Conservation (phyloP, 2,888 invertebrate genomes). For the Seira ritae region DNA sequence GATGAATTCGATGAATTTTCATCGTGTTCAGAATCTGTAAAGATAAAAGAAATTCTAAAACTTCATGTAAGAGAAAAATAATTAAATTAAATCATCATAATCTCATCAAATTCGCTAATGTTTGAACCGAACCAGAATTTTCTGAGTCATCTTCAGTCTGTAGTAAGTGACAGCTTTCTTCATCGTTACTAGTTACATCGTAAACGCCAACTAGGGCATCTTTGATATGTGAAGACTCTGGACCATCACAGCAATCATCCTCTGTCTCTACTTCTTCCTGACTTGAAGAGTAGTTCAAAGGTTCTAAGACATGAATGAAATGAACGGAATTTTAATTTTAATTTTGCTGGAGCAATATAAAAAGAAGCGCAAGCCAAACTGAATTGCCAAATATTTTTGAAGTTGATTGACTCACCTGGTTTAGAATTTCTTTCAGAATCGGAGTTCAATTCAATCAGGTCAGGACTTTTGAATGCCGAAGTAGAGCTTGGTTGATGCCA, state of each 20-base stretch:
- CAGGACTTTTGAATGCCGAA: constrained; percentile 73
- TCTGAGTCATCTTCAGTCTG: constrained; percentile 73
- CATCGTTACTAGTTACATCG: constrained; percentile 72
- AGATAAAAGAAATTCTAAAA: neutral
- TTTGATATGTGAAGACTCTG: constrained; percentile 69
- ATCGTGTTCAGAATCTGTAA: constrained; percentile 71
- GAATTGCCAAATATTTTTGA: neutral
- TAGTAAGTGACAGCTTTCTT: constrained; percentile 73
- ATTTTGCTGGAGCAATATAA: too few relatives aligned
- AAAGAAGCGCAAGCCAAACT: too few relatives aligned
- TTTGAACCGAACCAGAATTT: constrained; percentile 68
- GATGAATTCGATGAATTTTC: constrained; percentile 72
- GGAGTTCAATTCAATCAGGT: constrained; percentile 72
- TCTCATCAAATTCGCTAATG: neutral
- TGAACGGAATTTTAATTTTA: neutral
- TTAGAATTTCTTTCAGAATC: constrained; percentile 71
- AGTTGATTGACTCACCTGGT: constrained; percentile 69
- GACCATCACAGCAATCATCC: constrained; percentile 71
- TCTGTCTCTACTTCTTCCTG: constrained; percentile 73
- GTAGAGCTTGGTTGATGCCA: constrained; percentile 72
- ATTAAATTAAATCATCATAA: neutral
- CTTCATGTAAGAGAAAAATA: neutral
- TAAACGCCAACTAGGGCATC: constrained; percentile 71
- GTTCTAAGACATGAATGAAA: constrained; percentile 62
- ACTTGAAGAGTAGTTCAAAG: constrained; percentile 72